Evolutionary conservation across 1,140 invertebrate species (phyloP).

Genomic region (Apis mellifera): Amel_HAv3.1 CM009940.2:3109001-3109500

Average conservation of each 20-base stretch:
- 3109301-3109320: background rate
- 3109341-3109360: background rate
- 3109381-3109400: background rate
- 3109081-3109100: background rate
- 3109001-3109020: too few relatives aligned
- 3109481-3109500: background rate
- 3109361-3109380: background rate
- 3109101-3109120: background rate
- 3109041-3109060: too few relatives aligned
- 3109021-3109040: background rate
- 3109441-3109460: background rate
- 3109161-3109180: background rate
- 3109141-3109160: conserved; percentile 12
- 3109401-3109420: conserved; percentile 1
- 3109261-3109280: background rate
- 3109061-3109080: too few relatives aligned
- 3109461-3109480: too few relatives aligned
- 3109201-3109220: background rate
- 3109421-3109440: background rate
- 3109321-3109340: background rate
- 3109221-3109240: conserved; percentile 11
- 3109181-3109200: conserved; percentile 27
- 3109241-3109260: background rate
- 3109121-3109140: conserved; percentile 2
- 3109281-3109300: background rate